phyloP scores from a whole-genome alignment of 2,113 vertebrate genomes.

The Sinosuthora webbiana region DNA sequence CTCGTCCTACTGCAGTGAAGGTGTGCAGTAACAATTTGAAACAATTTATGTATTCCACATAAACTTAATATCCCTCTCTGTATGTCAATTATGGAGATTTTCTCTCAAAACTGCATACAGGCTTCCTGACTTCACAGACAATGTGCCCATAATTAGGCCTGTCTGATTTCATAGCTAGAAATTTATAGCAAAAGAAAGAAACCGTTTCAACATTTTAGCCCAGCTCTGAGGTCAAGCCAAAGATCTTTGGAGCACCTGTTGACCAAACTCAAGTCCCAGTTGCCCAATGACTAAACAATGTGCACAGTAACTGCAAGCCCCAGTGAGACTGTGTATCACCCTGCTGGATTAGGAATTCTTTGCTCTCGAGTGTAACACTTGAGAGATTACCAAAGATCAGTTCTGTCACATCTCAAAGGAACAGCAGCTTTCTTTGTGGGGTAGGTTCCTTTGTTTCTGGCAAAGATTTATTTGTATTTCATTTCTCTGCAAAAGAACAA shows the following conservation, averaged over 20 bases:
- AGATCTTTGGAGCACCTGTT: not conserved
- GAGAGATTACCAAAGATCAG: not conserved
- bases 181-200: not conserved
- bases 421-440: not conserved
- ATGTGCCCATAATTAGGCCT: not conserved
- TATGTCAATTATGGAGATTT: not conserved
- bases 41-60: not conserved
- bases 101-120: not conserved
- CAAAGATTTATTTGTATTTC: not conserved
- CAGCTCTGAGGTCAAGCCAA: not conserved
- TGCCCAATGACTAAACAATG: not conserved
- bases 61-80: not conserved
- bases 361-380: not conserved
- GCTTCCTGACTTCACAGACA: not conserved
- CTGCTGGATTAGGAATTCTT: not conserved
- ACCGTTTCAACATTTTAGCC: not conserved
- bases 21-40: not conserved
- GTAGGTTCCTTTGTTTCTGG: not conserved
- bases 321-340: not conserved
- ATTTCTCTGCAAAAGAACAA: not conserved
- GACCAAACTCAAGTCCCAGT: not conserved
- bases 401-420: not conserved
- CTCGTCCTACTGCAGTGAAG: fast-evolving
- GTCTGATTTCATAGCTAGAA: not conserved
- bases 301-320: not conserved